Evolutionary conservation across 2,797 vertebrate species (phyloP).

Genomic region (Tapera naevia): DNA sequence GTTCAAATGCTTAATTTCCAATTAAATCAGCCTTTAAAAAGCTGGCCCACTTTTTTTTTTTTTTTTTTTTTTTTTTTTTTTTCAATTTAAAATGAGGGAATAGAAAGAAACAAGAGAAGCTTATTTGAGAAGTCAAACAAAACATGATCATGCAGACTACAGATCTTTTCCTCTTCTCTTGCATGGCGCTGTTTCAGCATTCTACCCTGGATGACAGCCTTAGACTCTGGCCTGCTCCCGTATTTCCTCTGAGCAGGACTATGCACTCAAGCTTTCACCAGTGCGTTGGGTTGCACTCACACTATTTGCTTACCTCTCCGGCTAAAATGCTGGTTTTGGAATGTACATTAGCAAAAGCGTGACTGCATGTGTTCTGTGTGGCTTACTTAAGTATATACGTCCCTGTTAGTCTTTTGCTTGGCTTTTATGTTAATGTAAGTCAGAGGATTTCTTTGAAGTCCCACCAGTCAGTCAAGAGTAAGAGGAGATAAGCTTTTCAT

Average conservation of each 20-base stretch:
- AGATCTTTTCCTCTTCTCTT: background rate
- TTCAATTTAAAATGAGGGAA: background rate
- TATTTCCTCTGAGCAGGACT: background rate
- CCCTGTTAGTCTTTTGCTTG: background rate
- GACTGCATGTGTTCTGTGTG: background rate
- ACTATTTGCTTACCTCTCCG: background rate
- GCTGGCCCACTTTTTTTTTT: background rate
- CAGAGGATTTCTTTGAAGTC: background rate
- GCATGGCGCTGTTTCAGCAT: background rate
- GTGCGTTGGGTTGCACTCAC: background rate
- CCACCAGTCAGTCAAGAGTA: background rate
- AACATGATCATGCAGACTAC: background rate
- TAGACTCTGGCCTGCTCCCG: background rate
- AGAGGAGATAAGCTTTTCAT: background rate
- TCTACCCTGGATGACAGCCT: background rate
- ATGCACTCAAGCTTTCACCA: background rate
- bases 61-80: background rate
- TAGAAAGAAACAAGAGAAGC: background rate
- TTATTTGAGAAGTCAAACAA: background rate
- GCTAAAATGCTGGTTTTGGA: background rate
- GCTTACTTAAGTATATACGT: background rate
- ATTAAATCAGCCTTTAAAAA: background rate
- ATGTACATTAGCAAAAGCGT: background rate
- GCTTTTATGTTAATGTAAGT: background rate
- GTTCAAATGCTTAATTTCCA: constrained; percentile 12